Percentiles rank a stretch among this genome's conserved stretches.
These are phyloP conservation scores for Lepidurus packardi DNA, from an alignment of 1,140 invertebrate genomes.

Conservation along the genomic window DNA sequence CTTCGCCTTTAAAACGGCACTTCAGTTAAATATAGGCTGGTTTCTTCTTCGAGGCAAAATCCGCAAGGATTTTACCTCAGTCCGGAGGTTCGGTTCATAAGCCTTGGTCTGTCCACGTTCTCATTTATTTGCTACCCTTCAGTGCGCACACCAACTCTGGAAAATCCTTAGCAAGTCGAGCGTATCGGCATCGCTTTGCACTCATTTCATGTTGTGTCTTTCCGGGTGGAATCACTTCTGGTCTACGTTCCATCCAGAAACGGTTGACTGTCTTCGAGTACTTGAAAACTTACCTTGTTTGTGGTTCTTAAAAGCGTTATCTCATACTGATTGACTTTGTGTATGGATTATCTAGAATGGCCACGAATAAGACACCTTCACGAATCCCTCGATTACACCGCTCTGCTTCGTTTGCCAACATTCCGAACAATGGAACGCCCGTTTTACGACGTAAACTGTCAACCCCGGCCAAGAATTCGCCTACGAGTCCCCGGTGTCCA, in stretches of 20 bases:
- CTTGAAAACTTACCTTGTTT: neutral
- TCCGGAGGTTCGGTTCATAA: neutral
- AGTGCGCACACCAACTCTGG: neutral
- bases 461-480: neutral
- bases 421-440: neutral
- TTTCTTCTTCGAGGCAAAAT: neutral
- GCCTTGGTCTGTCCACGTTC: neutral
- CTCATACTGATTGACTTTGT: neutral
- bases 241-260: neutral
- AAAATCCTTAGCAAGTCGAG: neutral
- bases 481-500: neutral
- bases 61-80: neutral
- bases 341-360: neutral
- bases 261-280: neutral
- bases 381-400: slow-evolving; percentile 33
- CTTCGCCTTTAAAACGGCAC: neutral
- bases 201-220: neutral
- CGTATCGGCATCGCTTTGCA: slow-evolving; percentile 6
- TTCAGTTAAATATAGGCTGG: slow-evolving; percentile 19
- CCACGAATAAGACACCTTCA: slow-evolving; percentile 1
- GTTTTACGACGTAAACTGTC: slow-evolving; percentile 6
- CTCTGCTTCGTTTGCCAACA: slow-evolving; percentile 28
- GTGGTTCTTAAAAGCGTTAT: neutral
- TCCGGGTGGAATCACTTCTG: neutral
- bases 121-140: slow-evolving; percentile 10